Conservation (phyloP, 2,797 vertebrate species). For the Sparus aurata region DNA sequence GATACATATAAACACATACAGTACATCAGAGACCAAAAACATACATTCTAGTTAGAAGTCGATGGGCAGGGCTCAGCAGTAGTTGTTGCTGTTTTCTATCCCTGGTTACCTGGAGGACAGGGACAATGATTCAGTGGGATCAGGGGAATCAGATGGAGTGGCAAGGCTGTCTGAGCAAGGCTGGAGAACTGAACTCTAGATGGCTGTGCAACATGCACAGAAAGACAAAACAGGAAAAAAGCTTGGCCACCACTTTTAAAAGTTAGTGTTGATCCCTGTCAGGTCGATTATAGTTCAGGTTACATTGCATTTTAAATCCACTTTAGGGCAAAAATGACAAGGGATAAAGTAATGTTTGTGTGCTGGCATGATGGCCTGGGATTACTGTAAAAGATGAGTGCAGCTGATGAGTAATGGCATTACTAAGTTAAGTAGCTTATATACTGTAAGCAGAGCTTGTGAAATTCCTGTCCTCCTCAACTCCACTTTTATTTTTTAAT, state of each 20-base stretch:
- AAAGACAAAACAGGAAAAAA: too few relatives aligned
- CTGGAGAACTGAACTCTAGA: too few relatives aligned
- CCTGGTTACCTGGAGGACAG: too few relatives aligned
- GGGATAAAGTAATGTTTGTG: background rate
- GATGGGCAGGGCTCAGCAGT: background rate
- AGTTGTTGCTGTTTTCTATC: too few relatives aligned
- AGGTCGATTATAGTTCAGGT: background rate
- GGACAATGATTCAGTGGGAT: too few relatives aligned
- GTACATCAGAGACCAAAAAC: background rate
- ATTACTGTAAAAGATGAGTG: constrained; percentile 21
- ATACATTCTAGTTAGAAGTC: background rate
- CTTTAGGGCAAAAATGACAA: background rate
- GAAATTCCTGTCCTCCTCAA: background rate
- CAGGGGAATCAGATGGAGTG: too few relatives aligned
- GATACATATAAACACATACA: background rate
- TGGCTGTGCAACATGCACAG: too few relatives aligned
- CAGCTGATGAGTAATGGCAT: constrained; percentile 14
- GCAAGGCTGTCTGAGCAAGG: too few relatives aligned
- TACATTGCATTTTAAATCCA: background rate
- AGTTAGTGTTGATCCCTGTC: too few relatives aligned
- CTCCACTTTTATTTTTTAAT: background rate
- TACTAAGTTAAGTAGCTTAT: constrained; percentile 23
- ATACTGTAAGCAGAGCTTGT: constrained; percentile 11
- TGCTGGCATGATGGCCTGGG: background rate
- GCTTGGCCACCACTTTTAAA: too few relatives aligned